These are phyloP conservation scores for Hepsetus odoe DNA, from an alignment of 2,113 vertebrate species.

Conservation along the genomic window DNA sequence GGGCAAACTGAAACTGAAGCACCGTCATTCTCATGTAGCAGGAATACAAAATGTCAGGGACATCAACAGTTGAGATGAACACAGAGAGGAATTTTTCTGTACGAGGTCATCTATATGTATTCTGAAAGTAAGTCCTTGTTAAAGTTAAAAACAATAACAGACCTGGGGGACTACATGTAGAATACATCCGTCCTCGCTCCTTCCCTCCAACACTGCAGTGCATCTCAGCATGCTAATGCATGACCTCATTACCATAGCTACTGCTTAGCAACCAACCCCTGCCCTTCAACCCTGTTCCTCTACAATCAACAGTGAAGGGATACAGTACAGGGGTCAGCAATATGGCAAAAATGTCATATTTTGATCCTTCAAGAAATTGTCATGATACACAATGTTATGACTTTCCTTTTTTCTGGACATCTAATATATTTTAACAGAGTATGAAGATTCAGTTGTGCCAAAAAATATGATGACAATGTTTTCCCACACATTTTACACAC, in stretches of 20 bases:
- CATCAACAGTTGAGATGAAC: background rate
- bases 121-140: background rate
- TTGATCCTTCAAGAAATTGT: background rate
- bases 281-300: constrained; percentile 11
- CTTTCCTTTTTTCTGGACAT: no score
- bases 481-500: no score
- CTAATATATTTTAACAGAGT: no score
- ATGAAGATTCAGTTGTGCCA: no score
- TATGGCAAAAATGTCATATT: no score
- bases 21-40: background rate
- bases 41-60: background rate
- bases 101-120: background rate
- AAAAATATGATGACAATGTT: no score
- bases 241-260: constrained; percentile 23
- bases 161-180: background rate
- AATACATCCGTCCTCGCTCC: background rate
- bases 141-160: background rate
- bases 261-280: constrained; percentile 14
- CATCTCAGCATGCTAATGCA: constrained; percentile 28
- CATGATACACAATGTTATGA: no score
- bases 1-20: background rate
- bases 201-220: constrained; percentile 5
- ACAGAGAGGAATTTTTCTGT: background rate
- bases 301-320: background rate
- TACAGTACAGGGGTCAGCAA: no score